Evolutionary conservation across 2,797 vertebrate genomes (phyloP).

Genomic region (Otolemur crassicaudatus): DNA sequence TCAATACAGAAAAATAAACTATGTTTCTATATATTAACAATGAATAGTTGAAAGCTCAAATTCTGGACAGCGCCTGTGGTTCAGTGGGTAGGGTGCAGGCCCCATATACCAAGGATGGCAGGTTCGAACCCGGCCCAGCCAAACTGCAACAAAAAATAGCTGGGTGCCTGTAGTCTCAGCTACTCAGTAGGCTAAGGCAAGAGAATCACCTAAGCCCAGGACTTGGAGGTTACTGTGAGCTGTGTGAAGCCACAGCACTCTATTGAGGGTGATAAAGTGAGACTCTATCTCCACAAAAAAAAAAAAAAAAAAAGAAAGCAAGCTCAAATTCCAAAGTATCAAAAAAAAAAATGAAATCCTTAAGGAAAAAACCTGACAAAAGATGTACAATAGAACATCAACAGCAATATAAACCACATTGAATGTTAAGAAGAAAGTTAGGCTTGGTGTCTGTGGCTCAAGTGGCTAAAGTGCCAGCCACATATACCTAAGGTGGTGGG

Average conservation of each 20-base stretch:
- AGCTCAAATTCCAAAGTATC: too few species aligned
- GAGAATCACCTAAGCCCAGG: background rate
- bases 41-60: background rate
- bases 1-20: background rate
- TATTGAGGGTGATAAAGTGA: background rate
- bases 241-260: background rate
- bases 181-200: background rate
- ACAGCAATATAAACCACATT: background rate
- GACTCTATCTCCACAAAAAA: background rate
- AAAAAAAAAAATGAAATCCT: too few species aligned
- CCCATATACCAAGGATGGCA: too few species aligned
- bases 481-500: too few species aligned
- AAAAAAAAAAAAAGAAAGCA: background rate
- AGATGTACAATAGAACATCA: background rate
- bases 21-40: background rate
- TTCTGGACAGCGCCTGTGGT: background rate
- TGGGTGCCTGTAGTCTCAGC: background rate
- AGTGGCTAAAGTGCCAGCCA: too few species aligned
- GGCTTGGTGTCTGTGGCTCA: too few species aligned
- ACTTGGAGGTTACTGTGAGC: background rate
- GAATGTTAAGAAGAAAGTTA: background rate
- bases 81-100: too few species aligned
- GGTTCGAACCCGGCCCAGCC: too few species aligned
- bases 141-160: background rate
- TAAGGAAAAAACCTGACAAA: too few species aligned